Evolutionary conservation across 2,797 vertebrate species (phyloP).

Genomic region (Urophycis tenuis): DNA sequence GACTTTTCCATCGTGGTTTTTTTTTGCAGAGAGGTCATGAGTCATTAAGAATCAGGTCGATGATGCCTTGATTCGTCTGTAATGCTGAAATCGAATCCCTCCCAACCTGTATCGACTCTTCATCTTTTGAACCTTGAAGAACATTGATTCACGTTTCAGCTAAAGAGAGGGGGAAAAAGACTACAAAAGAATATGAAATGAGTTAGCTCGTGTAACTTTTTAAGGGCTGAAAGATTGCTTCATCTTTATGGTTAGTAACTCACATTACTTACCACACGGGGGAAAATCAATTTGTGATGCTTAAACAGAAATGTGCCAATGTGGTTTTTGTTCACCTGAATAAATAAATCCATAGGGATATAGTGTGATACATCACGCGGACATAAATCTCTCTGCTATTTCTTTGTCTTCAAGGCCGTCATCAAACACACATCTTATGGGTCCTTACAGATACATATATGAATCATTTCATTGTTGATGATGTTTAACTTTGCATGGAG

Average conservation of each 20-base stretch:
- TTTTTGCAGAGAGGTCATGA: conserved; percentile 60
- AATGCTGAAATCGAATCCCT: conserved; percentile 45
- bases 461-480: background rate
- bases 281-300: conserved; percentile 67
- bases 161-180: conserved; percentile 5
- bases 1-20: background rate
- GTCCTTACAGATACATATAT: conserved; percentile 12
- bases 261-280: conserved; percentile 70
- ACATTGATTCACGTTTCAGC: conserved; percentile 51
- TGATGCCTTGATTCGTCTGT: conserved; percentile 54
- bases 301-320: conserved; percentile 63
- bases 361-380: conserved; percentile 42
- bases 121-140: conserved; percentile 54
- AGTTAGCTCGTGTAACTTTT: conserved; percentile 56
- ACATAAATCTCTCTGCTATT: conserved; percentile 53
- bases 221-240: conserved; percentile 66
- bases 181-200: conserved; percentile 51
- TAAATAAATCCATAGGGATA: conserved; percentile 29
- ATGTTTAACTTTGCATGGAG: background rate
- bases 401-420: conserved; percentile 21
- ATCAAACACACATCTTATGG: conserved; percentile 3
- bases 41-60: conserved; percentile 72
- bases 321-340: conserved; percentile 41
- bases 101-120: conserved; percentile 52
- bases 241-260: conserved; percentile 68